Conservation (phyloP, 1,140 invertebrate genomes). For the Anastrepha obliqua region DNA sequence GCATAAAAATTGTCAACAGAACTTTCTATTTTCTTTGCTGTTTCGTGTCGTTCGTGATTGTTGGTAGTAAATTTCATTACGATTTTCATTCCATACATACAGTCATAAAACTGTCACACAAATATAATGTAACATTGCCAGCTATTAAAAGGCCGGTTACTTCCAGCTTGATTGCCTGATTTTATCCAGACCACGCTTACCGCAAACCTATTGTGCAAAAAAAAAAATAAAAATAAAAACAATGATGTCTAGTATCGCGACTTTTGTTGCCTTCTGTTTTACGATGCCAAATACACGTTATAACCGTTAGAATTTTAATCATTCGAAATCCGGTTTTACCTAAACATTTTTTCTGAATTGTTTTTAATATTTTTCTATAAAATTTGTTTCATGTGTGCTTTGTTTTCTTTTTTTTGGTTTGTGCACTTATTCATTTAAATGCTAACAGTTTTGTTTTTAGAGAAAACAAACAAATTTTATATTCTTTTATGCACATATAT, state of each 20-base stretch:
- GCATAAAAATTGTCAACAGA: constrained; percentile 36
- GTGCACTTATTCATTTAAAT: background rate
- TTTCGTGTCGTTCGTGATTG: constrained; percentile 16
- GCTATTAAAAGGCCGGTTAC: background rate
- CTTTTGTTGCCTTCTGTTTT: constrained; percentile 19
- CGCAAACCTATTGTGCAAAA: too few relatives aligned
- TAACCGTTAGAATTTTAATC: constrained; percentile 63
- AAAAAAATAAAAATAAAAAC: too few relatives aligned
- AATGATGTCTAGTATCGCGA: background rate
- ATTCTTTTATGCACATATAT: background rate
- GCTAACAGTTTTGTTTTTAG: background rate
- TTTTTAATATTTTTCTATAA: background rate
- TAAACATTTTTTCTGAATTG: background rate
- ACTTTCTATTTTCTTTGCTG: constrained; percentile 45
- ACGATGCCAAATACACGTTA: constrained; percentile 36
- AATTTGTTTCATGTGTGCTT: background rate
- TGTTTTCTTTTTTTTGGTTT: too few relatives aligned
- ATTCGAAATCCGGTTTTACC: constrained; percentile 42
- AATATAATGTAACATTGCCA: background rate
- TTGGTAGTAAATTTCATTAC: constrained; percentile 30
- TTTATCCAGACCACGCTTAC: too few relatives aligned
- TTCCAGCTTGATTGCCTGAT: background rate
- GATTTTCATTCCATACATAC: background rate
- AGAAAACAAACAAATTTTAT: background rate
- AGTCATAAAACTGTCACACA: too few relatives aligned